phyloP scores from a whole-genome alignment of 30 jellyfish, hydroid and myxozoan genomes.

The Cassiopea andromeda region DNA sequence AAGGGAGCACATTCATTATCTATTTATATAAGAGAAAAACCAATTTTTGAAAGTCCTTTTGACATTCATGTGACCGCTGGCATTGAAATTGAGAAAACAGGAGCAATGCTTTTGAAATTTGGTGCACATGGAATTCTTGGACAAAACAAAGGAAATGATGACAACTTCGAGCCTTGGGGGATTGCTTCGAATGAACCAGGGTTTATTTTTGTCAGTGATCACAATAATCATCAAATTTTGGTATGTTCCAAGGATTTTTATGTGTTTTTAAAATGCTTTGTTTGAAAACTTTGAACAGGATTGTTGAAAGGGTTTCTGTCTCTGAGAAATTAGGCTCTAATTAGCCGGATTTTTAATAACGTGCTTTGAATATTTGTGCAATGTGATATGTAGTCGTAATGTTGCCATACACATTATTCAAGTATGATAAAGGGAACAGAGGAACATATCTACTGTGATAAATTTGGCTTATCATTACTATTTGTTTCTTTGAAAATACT shows the following conservation, averaged over 20 bases:
- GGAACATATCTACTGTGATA: too few relatives aligned
- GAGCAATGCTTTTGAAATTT: slow-evolving; percentile 89
- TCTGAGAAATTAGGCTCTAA: too few relatives aligned
- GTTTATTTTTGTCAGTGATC: slow-evolving; percentile 83
- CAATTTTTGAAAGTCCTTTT: slow-evolving; percentile 87
- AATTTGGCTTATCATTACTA: too few relatives aligned
- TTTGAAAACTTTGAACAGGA: too few relatives aligned
- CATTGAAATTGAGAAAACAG: slow-evolving; percentile 78
- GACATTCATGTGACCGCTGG: slow-evolving; percentile 91
- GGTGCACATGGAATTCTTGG: slow-evolving; percentile 84
- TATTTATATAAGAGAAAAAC: slow-evolving; percentile 80
- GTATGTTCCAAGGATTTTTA: slow-evolving; percentile 65
- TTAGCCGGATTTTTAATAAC: too few relatives aligned
- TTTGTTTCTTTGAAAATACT: too few relatives aligned
- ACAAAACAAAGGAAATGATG: slow-evolving; percentile 67
- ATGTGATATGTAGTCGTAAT: too few relatives aligned
- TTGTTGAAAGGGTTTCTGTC: too few relatives aligned
- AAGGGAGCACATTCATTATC: slow-evolving; percentile 76
- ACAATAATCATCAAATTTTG: slow-evolving; percentile 88
- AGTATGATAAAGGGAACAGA: too few relatives aligned
- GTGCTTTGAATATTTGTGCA: too few relatives aligned
- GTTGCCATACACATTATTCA: too few relatives aligned
- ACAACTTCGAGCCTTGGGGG: slow-evolving; percentile 99
- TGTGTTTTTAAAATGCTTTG: too few relatives aligned
- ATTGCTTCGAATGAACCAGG: slow-evolving; percentile 78